Base-by-base conservation (phyloP, 2,113 vertebrate genomes). In the Ciconia stormi region DNA sequence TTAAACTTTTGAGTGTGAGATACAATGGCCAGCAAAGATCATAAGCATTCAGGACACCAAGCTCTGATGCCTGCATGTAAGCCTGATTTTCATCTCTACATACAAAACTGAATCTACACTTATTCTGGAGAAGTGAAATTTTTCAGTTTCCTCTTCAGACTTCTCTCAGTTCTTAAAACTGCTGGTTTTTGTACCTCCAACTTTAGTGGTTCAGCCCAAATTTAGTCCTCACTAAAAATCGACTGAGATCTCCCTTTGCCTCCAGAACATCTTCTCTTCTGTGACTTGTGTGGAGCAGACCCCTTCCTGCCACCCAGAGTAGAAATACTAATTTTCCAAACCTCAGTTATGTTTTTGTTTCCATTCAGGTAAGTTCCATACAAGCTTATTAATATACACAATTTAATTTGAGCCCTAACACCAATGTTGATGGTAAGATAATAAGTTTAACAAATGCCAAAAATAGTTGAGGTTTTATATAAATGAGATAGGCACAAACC, bases 351-450 rank as follows among this genome's bases (percentile, higher is more conserved):
- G 77, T 56, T 34, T 77, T 96, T 78, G 18, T 81, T 76, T 93
- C 34, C 49, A 67, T 94, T 70, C 26, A 82, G 42, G 5, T 91
- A 66, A 63, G 8, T 61, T 96, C n/a, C 63, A 65, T 42, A 71
- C 22, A 95, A 95, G 34, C 9, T 88, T 49, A 90, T 94, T 85
- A 82, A 83, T 77, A 96, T 94, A 72, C 26, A 91, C 26, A 63
- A 29, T 46, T 78, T 92, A 38, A 71, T 90, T 86, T 91, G 32
- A 95, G n/a, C 12, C 13, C 11, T 90, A 49, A 12, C 25, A 78
- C 53, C 65, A 65, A 19, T 2, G 1, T 1, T 53, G 87, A 55
- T 34, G 8, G 19, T 36, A 72, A 85, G 88, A 83, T 26, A 80
- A 46, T 77, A 62, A 61, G 11, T 32, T 82, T 76, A 94, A 84